Percentiles rank a stretch among this genome's conserved stretches.
phyloP scores from a whole-genome alignment of 2,888 invertebrate species.

The Blomia tropicalis region DNA sequence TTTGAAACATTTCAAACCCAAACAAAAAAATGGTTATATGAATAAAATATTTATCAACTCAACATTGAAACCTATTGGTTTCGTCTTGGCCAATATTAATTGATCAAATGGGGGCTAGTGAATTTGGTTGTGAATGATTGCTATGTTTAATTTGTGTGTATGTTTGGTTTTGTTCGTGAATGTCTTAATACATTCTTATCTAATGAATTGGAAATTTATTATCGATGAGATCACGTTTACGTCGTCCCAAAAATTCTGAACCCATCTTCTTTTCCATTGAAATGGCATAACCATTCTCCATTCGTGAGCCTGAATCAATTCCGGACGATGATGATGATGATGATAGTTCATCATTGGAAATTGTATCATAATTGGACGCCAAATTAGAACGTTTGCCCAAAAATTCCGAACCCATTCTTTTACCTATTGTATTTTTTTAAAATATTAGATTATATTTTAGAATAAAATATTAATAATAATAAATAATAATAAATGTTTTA shows the following conservation, averaged over 20 bases:
- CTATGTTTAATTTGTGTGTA: background rate
- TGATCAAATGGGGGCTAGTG: no score
- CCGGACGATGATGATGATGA: background rate
- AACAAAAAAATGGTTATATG: no score
- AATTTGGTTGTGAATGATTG: no score
- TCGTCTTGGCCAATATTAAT: no score
- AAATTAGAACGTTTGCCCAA: conserved; percentile 24
- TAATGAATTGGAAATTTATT: background rate
- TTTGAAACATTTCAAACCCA: no score
- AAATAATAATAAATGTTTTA: background rate
- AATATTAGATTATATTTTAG: background rate
- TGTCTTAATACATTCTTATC: no score
- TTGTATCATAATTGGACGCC: background rate
- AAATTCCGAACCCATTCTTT: conserved; percentile 31
- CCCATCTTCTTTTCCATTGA: conserved; percentile 27
- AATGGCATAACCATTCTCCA: background rate
- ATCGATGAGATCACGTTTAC: conserved; percentile 1
- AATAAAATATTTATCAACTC: no score
- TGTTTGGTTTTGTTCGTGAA: background rate
- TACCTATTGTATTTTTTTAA: conserved; percentile 21
- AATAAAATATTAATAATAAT: no score
- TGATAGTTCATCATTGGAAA: background rate
- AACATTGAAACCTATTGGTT: no score
- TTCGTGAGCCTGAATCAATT: background rate
- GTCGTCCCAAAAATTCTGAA: conserved; percentile 29